Base-by-base conservation (phyloP, 1,140 invertebrate genomes). In the Drosophila ohnishii region DNA sequence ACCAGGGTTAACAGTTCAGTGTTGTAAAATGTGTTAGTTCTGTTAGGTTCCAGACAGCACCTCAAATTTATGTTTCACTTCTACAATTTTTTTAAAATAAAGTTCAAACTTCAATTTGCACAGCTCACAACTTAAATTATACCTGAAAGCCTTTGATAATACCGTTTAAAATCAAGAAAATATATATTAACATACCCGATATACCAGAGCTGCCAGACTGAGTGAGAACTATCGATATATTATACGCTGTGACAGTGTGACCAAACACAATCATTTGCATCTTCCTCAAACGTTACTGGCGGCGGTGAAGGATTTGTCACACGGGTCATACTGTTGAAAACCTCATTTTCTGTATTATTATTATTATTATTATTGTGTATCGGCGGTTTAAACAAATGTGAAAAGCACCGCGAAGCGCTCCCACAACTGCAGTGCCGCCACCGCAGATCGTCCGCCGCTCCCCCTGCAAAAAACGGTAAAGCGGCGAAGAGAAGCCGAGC, bases 361-460 rank as follows among this genome's bases (percentile, higher is more conserved):
- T 28, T 57, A 51, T 51, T 34, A 57, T 19, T 37, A 30, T 55
- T 55, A 55, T 55, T 37, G 19, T 35, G 35, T 10, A 55, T 55
- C 51, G 34, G 60, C 57, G 53, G 55, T 51, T 67, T 61, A 60
- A 76, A 73, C 62, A 77, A 75, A 67, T 63, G 60, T 45, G 40
- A 61, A 73, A 75, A 76, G 37, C 63, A 37, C 22, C 56, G 61
- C 56, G 63, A 35, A 50, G 30, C 44, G 25, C 35, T 39, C n/a
- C 47, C 13, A 40, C 37, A 67, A 60, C 45, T 59, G 42, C 51
- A 74, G 45, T 25, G 44, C 39, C 6, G 39, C 19, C 22, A 44
- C 56, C 60, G 25, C 34, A 57, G 34, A 62, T 30, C 16, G 55
- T 22, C 13, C 37, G 37, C 28, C 37, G 37, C 22, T 57, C 37